Conservation (phyloP, 2,797 vertebrate species). For the Valencia hispanica region DNA sequence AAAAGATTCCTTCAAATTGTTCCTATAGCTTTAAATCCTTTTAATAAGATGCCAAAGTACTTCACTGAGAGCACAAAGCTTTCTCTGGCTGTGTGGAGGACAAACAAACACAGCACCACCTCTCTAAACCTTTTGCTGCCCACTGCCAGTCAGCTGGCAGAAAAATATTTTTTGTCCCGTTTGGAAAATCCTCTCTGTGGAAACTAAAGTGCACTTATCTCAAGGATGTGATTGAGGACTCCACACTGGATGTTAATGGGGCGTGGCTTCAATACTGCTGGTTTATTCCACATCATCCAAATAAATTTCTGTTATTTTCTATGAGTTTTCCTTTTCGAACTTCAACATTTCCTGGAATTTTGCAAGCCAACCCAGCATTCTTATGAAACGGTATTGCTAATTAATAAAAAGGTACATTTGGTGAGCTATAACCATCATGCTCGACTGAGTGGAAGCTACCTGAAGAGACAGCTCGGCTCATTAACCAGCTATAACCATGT, state of each 20-base stretch:
- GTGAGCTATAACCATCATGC: neutral
- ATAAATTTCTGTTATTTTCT: no score
- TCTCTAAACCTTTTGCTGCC: neutral
- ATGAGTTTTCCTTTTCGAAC: neutral
- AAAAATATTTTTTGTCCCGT: neutral
- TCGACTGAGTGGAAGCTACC: neutral
- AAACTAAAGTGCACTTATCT: neutral
- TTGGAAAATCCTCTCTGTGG: neutral
- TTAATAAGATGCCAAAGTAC: neutral
- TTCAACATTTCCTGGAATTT: neutral
- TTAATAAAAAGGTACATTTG: neutral
- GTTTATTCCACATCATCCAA: neutral
- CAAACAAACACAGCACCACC: neutral
- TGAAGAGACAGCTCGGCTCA: neutral
- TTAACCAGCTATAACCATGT: neutral
- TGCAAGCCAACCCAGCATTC: neutral
- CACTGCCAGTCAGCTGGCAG: neutral
- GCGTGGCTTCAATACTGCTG: no score
- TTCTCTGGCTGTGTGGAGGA: neutral
- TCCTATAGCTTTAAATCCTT: neutral
- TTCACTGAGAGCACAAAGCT: neutral
- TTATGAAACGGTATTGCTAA: no score
- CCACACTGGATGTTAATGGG: neutral
- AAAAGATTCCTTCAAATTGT: neutral
- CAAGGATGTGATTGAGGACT: neutral